These are phyloP conservation scores for Xestia ashworthii DNA, from an alignment of 2,888 invertebrate genomes.

Conservation along the genomic window DNA sequence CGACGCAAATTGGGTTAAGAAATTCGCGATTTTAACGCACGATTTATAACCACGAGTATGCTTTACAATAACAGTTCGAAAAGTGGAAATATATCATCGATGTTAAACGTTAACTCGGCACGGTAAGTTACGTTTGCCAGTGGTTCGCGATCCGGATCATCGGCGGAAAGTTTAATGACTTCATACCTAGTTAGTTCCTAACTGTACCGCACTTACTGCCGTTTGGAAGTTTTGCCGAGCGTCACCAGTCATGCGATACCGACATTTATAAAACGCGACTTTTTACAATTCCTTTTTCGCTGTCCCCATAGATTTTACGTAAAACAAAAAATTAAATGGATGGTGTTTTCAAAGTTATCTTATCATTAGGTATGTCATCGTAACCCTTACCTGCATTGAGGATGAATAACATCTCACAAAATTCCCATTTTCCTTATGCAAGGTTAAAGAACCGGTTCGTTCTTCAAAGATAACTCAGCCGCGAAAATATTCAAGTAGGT, in stretches of 20 bases:
- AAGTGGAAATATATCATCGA: conserved; percentile 59
- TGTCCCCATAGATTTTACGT: conserved; percentile 13
- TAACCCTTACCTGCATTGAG: conserved; percentile 27
- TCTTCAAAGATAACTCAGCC: conserved; percentile 37
- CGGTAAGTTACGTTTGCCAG: conserved; percentile 62
- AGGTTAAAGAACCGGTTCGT: conserved; percentile 42
- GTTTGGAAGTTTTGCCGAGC: conserved; percentile 68
- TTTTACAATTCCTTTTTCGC: conserved; percentile 27
- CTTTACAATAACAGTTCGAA: conserved; percentile 33
- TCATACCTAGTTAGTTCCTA: conserved; percentile 74
- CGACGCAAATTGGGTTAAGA: conserved; percentile 41
- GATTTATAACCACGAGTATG: conserved; percentile 21
- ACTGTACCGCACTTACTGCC: conserved; percentile 68
- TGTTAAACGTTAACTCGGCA: conserved; percentile 56
- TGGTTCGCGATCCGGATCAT: conserved; percentile 73
- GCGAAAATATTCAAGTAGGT: conserved; percentile 36
- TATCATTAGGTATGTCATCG: conserved; percentile 5
- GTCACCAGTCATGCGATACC: conserved; percentile 69
- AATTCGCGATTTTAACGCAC: conserved; percentile 19
- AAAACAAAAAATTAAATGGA: not conserved
- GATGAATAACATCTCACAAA: conserved; percentile 20
- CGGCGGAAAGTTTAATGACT: conserved; percentile 80
- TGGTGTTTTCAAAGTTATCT: not conserved
- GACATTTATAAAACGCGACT: conserved; percentile 62
- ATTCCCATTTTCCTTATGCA: conserved; percentile 24